Evolutionary conservation across 1,140 invertebrate genomes (phyloP), one percentile per base, ranked within the genome.

Genomic region (Zaprionus gabonicus): DNA sequence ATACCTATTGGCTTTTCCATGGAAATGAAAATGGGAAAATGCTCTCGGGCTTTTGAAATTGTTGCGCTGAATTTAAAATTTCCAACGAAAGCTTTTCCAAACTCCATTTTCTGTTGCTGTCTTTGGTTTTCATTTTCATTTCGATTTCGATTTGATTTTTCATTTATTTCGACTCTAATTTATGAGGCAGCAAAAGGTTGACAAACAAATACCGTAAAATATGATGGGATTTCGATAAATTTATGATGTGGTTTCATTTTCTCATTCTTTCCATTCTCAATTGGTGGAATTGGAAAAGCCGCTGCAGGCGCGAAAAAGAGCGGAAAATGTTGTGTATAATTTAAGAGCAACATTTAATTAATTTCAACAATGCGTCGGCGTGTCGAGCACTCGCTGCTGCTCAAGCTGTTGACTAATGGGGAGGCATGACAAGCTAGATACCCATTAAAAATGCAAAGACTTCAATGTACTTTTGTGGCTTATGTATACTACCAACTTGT

Each of bases 11-110:
- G 63, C n/a, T 15, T 7, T 17, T 53, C 46, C 27, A 75, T 41
- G 53, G 44, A 85, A 71, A 76, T 53, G 38, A 6, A 76, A 76
- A 80, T 75, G 44, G 36, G 81, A 76, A 46, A 46, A 75, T 74
- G 67, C 65, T 69, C 44, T 57, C 25, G 53, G 62, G 65, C 41
- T 66, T 78, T 74, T 78, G 75, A 58, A 80, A 82, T 82, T 82
- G 63, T 82, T 69, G 67, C 72, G 68, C 68, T 84, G 82, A 85
- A 86, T 86, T 81, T 86, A 86, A 79, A 86, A 85, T 85, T 86
- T 85, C 82, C 82, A 83, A 28, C 27, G 60, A 64, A 68, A 67
- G 71, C 71, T 57, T 82, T 82, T 62, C 59, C 31, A 34, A 56
- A 64, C 15, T 81, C 44, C 9, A 0, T 31, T 60, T 13, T 31